Percentiles rank a stretch among this genome's conserved stretches.
These are phyloP conservation scores for Laspeyria flexula DNA, from an alignment of 2,888 invertebrate species.

Conservation along the genomic window DNA sequence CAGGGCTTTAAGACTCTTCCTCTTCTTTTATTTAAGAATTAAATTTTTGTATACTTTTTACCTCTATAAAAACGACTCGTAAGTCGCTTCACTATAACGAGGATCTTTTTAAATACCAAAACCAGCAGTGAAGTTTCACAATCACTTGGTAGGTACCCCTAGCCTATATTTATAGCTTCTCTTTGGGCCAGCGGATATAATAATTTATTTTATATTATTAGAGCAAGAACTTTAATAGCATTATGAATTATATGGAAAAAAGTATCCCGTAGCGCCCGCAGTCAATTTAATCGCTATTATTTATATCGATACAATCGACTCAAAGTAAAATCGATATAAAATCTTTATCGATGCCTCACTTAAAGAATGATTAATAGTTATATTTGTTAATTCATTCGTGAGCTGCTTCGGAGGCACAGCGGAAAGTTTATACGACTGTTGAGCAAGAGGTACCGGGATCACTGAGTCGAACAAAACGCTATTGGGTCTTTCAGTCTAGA, in stretches of 20 bases:
- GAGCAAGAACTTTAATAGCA: constrained; percentile 69
- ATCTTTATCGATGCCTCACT: constrained; percentile 38
- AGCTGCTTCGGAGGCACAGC: too few species aligned
- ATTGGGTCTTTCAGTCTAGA: too few species aligned
- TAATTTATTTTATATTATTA: constrained; percentile 76
- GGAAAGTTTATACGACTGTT: too few species aligned
- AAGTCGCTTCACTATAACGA: background rate
- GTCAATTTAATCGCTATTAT: constrained; percentile 72
- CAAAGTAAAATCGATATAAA: constrained; percentile 35
- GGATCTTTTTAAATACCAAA: background rate
- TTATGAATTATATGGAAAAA: constrained; percentile 71
- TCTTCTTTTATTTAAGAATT: too few species aligned
- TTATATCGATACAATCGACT: constrained; percentile 55
- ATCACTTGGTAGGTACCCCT: constrained; percentile 7
- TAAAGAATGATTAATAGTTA: constrained; percentile 41
- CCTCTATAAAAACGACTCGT: too few species aligned
- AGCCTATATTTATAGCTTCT: constrained; percentile 66
- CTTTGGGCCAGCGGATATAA: constrained; percentile 64
- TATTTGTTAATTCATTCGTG: constrained; percentile 47
- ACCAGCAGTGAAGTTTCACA: background rate
- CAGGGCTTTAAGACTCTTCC: too few species aligned
- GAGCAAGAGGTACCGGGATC: too few species aligned
- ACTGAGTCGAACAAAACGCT: too few species aligned
- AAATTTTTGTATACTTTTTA: too few species aligned
- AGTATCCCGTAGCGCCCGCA: constrained; percentile 67